These are phyloP conservation scores for Scaptodrosophila latifasciaeformis DNA, from an alignment of 2,888 invertebrate species.

Conservation along the genomic window DNA sequence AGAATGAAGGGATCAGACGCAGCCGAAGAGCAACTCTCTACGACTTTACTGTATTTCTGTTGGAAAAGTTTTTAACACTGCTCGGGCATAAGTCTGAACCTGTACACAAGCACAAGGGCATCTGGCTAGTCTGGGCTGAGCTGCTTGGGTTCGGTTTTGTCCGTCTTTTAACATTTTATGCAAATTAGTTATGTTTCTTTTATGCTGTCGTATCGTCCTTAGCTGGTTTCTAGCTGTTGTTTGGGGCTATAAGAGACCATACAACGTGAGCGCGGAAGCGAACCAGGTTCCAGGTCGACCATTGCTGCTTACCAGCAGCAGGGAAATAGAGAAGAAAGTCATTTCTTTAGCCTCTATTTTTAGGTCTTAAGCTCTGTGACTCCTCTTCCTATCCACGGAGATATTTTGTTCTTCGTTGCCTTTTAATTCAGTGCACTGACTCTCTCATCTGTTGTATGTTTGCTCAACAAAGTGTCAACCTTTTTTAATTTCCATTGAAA, in stretches of 20 bases:
- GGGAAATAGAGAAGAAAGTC: slow-evolving; percentile 7
- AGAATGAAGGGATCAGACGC: slow-evolving; percentile 7
- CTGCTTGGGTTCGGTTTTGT: slow-evolving; percentile 14
- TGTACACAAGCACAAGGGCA: background rate
- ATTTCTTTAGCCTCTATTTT: background rate
- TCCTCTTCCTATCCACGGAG: no score
- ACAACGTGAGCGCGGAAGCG: background rate
- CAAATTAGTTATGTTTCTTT: slow-evolving; percentile 69
- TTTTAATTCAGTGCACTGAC: slow-evolving; percentile 11
- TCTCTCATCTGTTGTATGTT: no score
- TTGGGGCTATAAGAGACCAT: background rate
- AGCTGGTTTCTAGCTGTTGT: no score
- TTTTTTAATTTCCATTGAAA: no score
- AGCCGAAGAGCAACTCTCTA: slow-evolving; percentile 37
- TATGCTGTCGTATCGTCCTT: slow-evolving; percentile 34
- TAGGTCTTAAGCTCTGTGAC: background rate
- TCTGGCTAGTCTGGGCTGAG: background rate
- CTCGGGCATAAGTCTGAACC: background rate
- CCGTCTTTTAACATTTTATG: slow-evolving; percentile 58
- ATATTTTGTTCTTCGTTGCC: slow-evolving; percentile 41
- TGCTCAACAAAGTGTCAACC: no score
- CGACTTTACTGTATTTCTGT: slow-evolving; percentile 49
- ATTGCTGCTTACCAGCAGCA: slow-evolving; percentile 37
- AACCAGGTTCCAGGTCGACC: slow-evolving; percentile 25
- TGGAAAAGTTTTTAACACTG: slow-evolving; percentile 31